phyloP scores from a whole-genome alignment of 37 sponge, comb jelly and placozoan species.

The Chondrilla cf. caribensis region DNA sequence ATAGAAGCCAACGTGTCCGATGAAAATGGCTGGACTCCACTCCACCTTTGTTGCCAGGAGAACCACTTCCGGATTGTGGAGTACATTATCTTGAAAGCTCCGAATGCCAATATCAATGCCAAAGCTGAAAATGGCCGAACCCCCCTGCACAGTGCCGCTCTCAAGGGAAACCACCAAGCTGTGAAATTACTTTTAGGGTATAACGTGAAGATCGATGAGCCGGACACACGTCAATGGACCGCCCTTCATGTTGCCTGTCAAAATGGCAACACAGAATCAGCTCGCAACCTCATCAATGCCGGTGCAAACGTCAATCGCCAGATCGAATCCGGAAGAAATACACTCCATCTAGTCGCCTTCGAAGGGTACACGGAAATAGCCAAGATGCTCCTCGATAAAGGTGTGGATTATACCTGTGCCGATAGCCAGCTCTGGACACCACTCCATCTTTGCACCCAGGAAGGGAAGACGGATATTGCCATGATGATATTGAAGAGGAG shows the following conservation, averaged over 20 bases:
- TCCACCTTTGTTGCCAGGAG: constrained; percentile 70
- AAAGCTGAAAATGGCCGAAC: constrained; percentile 65
- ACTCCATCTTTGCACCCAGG: too few species aligned
- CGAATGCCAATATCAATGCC: constrained; percentile 1
- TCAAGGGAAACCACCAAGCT: constrained; percentile 45
- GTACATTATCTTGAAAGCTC: constrained; percentile 24
- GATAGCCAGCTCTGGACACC: too few species aligned
- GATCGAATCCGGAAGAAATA: constrained; percentile 68
- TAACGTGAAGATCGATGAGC: constrained; percentile 51
- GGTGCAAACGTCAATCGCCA: constrained; percentile 51
- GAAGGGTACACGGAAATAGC: constrained; percentile 65
- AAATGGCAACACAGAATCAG: constrained; percentile 53
- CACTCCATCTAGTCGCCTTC: constrained; percentile 71
- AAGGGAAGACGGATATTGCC: too few species aligned
- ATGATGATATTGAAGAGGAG: too few species aligned
- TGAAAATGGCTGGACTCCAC: constrained; percentile 80
- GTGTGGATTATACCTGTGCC: constrained; percentile 9
- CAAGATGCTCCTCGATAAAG: constrained; percentile 56
- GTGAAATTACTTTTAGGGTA: constrained; percentile 23
- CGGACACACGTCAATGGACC: constrained; percentile 64
- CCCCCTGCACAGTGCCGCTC: constrained; percentile 68
- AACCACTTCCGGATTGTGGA: constrained; percentile 60
- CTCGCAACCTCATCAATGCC: constrained; percentile 34
- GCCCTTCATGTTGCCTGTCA: constrained; percentile 70
- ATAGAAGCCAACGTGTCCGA: constrained; percentile 31